These are phyloP conservation scores for Dichetophora obliterata DNA, from an alignment of 2,888 invertebrate species.

Conservation along the genomic window DNA sequence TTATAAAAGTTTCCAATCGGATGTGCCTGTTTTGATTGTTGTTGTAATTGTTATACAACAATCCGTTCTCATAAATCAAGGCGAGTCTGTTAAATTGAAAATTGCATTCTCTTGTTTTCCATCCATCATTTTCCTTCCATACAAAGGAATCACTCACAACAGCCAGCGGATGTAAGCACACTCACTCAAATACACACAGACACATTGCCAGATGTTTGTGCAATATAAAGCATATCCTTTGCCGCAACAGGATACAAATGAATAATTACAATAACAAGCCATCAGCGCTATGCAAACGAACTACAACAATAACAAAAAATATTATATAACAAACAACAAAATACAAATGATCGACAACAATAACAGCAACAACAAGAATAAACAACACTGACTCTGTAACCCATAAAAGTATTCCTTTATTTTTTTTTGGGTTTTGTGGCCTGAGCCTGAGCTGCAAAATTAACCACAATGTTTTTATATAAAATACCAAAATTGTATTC, in stretches of 20 bases:
- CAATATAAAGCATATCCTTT: constrained; percentile 13
- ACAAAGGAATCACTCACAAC: constrained; percentile 6
- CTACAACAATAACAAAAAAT: constrained; percentile 1
- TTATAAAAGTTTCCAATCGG: no score
- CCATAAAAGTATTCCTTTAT: no score
- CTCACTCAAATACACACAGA: background rate
- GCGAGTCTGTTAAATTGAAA: constrained; percentile 25
- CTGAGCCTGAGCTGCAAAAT: no score
- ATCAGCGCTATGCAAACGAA: background rate
- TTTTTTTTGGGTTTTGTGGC: background rate
- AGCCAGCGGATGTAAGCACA: background rate
- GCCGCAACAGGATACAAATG: constrained; percentile 27
- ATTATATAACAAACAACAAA: background rate
- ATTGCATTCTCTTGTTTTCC: constrained; percentile 21
- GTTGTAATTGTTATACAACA: background rate
- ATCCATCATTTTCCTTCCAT: constrained; percentile 13
- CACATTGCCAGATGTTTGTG: background rate
- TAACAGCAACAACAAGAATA: background rate
- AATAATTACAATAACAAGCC: constrained; percentile 26
- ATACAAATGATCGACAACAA: background rate
- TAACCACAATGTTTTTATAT: background rate
- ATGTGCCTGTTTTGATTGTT: background rate
- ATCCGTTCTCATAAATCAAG: constrained; percentile 16
- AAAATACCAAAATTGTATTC: constrained; percentile 3
- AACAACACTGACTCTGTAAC: no score